Evolutionary conservation across 2,797 vertebrate genomes (phyloP), one percentile per base, ranked within the genome.

Genomic region (Iguana delicatissima): DNA sequence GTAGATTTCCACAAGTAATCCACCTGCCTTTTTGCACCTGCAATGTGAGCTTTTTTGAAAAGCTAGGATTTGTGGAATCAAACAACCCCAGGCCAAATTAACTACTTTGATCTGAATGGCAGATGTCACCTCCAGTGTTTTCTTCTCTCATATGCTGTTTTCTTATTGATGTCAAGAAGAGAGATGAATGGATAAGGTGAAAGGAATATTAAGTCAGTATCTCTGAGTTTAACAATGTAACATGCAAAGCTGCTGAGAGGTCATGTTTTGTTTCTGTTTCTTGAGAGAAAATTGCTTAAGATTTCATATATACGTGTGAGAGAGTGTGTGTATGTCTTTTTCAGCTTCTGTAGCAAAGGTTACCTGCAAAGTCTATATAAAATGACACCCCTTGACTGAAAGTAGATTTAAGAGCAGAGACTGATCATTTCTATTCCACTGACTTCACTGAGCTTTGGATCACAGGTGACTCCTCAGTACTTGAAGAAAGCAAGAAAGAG

Each of bases 91-190:
- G 52, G 42, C 52, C 85, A 84, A 72, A 87, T 89, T 87, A 89
- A 72, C 52, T 87, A 80, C 85, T 84, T 92, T 87, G 88, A 89
- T 87, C 62, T 80, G 91, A 84, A 89, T 92, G 80, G 73, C 85
- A 79, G 81, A 83, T 89, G 84, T 89, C 50, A 87, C 72, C 50
- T 79, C 80, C 80, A 79, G 80, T 22, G 74, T 79, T 67, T 57
- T 84, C 73, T 79, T 59, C 35, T 13, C 24, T 77, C 10, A 1
- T 87, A 67, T 7, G n/a, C 73, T 89, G 84, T 83, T 83, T 73
- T 92, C 74, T 50, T 55, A 85, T 52, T 89, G 72, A 92, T 87
- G 85, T 89, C 85, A 87, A 42, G 85, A 87, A 79, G 9, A 87
- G 89, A 87, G 50, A 87, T 46, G 82, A n/a, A 62, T 72, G 24